Percentiles rank a stretch among this genome's conserved stretches.
Conservation (phyloP, 2,113 vertebrate genomes). For the Scartelaos histophorus region DNA sequence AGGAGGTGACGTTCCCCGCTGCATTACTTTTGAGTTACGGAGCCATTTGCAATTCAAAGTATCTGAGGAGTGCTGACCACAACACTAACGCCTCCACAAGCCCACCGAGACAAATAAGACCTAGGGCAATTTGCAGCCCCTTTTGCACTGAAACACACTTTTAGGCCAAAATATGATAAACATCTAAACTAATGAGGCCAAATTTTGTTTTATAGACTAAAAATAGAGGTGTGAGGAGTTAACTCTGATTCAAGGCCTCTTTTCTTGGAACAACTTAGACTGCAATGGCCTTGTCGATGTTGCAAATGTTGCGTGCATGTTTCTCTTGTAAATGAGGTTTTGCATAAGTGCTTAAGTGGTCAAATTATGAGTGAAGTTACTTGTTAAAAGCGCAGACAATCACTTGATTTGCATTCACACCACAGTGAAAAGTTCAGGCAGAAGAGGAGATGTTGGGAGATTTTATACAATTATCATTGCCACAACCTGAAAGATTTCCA, state of each 20-base stretch:
- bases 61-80: slow-evolving; percentile 88
- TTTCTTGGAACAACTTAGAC: slow-evolving; percentile 53
- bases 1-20: slow-evolving; percentile 77
- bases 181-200: slow-evolving; percentile 71
- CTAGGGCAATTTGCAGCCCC: slow-evolving; percentile 71
- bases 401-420: slow-evolving; percentile 46
- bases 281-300: slow-evolving; percentile 59
- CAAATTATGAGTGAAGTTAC: slow-evolving; percentile 46
- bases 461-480: slow-evolving; percentile 51
- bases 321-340: slow-evolving; percentile 63
- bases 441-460: slow-evolving; percentile 22
- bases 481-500: slow-evolving; percentile 52
- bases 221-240: slow-evolving; percentile 53
- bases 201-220: slow-evolving; percentile 68
- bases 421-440: slow-evolving; percentile 21
- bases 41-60: slow-evolving; percentile 96
- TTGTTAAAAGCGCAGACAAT: slow-evolving; percentile 35
- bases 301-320: slow-evolving; percentile 50
- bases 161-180: slow-evolving; percentile 78
- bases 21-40: slow-evolving; percentile 96
- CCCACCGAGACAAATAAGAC: slow-evolving; percentile 80
- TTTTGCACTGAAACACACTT: slow-evolving; percentile 68
- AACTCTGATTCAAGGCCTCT: slow-evolving; percentile 65
- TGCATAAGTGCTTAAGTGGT: slow-evolving; percentile 69
- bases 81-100: slow-evolving; percentile 71